These are phyloP conservation scores for Cygnus buccinator DNA, from an alignment of 2,113 vertebrate species.

Conservation along the genomic window DNA sequence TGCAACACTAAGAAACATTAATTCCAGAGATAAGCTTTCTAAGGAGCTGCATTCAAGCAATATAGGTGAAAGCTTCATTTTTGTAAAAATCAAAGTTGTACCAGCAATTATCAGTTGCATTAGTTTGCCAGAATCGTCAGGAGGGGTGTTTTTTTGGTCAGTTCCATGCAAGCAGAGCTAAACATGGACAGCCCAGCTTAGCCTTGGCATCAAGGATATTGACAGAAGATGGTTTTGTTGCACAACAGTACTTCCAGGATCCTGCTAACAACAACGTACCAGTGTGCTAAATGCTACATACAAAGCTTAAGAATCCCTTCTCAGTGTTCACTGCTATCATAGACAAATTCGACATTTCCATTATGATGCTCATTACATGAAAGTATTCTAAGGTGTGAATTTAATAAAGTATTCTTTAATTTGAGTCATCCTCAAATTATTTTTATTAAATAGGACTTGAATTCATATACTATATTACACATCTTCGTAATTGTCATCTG, in stretches of 20 bases:
- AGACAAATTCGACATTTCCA: background rate
- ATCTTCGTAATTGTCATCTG: background rate
- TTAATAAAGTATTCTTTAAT: background rate
- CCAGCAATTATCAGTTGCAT: background rate
- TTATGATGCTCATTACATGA: background rate
- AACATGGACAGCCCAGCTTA: background rate
- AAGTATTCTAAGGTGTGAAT: background rate
- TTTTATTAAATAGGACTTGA: background rate
- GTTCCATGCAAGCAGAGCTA: background rate
- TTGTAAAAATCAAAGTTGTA: background rate
- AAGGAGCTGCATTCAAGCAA: background rate
- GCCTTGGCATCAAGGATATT: background rate
- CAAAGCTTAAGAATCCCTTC: background rate
- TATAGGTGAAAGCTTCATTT: background rate
- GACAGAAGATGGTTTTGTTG: background rate
- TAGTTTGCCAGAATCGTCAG: background rate
- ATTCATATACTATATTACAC: background rate
- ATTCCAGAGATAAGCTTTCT: background rate
- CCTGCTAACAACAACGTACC: background rate
- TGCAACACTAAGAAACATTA: constrained; percentile 36
- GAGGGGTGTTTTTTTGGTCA: background rate
- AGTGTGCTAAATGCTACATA: background rate
- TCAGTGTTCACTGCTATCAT: background rate
- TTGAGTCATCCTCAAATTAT: background rate
- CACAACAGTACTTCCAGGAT: background rate